phyloP scores from a whole-genome alignment of 2,888 invertebrate genomes.

The Microctonus brassicae region DNA sequence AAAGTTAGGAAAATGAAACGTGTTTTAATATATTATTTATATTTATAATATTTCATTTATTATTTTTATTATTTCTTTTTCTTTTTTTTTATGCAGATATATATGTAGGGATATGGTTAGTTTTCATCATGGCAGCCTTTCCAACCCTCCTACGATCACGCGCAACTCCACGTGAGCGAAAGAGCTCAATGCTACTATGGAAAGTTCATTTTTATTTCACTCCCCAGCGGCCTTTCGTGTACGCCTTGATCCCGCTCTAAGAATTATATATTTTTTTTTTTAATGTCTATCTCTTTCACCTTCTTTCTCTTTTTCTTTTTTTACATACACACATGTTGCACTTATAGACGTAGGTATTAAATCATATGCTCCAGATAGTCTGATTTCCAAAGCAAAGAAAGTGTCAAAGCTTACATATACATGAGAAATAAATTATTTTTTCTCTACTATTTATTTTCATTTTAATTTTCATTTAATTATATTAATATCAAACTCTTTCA shows the following conservation, averaged over 20 bases:
- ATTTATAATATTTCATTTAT: background rate
- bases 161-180: constrained; percentile 60
- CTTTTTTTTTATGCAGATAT: too few relatives aligned
- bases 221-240: constrained; percentile 32
- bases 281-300: background rate
- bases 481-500: background rate
- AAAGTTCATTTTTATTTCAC: constrained; percentile 50
- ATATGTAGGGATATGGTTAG: background rate
- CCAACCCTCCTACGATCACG: constrained; percentile 64
- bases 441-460: background rate
- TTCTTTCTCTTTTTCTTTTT: background rate
- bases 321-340: background rate
- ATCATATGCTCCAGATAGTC: constrained; percentile 20
- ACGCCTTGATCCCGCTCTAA: constrained; percentile 29
- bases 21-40: background rate
- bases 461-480: background rate
- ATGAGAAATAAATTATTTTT: background rate
- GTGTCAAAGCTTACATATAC: background rate
- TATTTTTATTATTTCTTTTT: too few relatives aligned
- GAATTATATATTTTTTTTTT: constrained; percentile 27
- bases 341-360: background rate
- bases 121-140: constrained; percentile 30
- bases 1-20: background rate
- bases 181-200: constrained; percentile 51
- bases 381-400: constrained; percentile 6